Evolutionary conservation across 1,140 invertebrate species (phyloP), one percentile per base, ranked within the genome.

Genomic region (Atta cephalotes): DNA sequence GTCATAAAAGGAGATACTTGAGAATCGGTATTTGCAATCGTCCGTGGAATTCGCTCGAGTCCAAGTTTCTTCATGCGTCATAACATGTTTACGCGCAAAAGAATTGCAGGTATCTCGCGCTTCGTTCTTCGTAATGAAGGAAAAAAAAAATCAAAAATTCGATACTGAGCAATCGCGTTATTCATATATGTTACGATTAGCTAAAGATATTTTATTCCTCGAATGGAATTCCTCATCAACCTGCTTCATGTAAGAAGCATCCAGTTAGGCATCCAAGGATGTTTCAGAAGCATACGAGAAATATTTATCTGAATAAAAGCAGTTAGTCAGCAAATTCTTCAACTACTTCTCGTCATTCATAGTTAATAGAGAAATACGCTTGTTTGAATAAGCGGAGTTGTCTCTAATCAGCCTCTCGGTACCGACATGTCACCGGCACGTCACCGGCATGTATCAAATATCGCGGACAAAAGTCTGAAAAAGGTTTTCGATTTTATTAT

Each of bases 1-100:
- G 12, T 86, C 88, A 66, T 92, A 92, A 92, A 92, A 92, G 92
- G 92, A 91, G 87, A 92, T 87, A 89, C 86, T 53, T 28, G 65
- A 49, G 35, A 18, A 58, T 85, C 71, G 14, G 0, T 51, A 51
- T 51, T 51, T 16, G 4, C 49, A 21, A 53, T 76, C 60, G 14
- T 21, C 28, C 16, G 25, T 21, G 49, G 16, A 58, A 6, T 63
- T 4, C 25, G 25, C 14, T 16, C n/a, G n/a, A 31, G 3, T 49
- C 25, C 9, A 21, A 45, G 21, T 60, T 60, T 82, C 12, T 60
- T 18, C 5, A 28, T 5, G 0, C 31, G 35, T 7, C 21, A 49
- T 25, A 10, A 71, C 21, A 6, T 14, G 2, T 45, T 45, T 45
- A 21, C 2, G 21, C 14, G 28, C 45, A 16, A 56, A 81, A 28